These are phyloP conservation scores for Scotopteryx bipunctaria DNA, from an alignment of 2,888 invertebrate species.

Conservation along the genomic window DNA sequence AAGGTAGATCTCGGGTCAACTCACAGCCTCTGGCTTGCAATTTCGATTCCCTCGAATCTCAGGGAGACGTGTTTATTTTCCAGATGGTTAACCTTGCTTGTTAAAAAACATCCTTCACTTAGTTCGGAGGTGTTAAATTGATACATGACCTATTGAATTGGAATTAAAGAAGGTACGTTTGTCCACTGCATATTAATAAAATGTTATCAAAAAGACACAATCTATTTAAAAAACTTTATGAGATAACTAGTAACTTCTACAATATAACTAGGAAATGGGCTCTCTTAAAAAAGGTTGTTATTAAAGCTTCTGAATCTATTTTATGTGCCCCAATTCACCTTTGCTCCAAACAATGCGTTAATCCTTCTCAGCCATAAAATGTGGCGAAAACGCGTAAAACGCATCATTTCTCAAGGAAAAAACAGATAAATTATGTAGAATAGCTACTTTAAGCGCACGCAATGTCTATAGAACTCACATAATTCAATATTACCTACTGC, in stretches of 20 bases:
- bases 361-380: conserved; percentile 51
- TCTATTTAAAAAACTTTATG: too few relatives aligned
- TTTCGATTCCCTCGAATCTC: conserved; percentile 57
- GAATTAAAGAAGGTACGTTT: background rate
- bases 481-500: conserved; percentile 63
- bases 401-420: conserved; percentile 59
- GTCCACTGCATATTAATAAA: too few relatives aligned
- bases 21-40: conserved; percentile 60
- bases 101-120: conserved; percentile 42
- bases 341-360: conserved; percentile 39
- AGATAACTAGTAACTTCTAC: too few relatives aligned
- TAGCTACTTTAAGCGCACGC: conserved; percentile 57
- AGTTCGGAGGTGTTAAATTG: background rate
- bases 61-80: conserved; percentile 70
- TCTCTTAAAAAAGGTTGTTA: background rate
- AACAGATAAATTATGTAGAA: conserved; percentile 71
- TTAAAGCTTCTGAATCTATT: background rate
- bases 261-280: too few relatives aligned
- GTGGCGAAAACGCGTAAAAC: conserved; percentile 55
- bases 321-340: conserved; percentile 16
- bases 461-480: conserved; percentile 58
- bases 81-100: conserved; percentile 60
- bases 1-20: conserved; percentile 54
- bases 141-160: background rate
- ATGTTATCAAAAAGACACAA: too few relatives aligned